Percentiles rank a stretch among this genome's conserved stretches.
phyloP scores from a whole-genome alignment of 2,113 vertebrate species.

The Peucedramus taeniatus region DNA sequence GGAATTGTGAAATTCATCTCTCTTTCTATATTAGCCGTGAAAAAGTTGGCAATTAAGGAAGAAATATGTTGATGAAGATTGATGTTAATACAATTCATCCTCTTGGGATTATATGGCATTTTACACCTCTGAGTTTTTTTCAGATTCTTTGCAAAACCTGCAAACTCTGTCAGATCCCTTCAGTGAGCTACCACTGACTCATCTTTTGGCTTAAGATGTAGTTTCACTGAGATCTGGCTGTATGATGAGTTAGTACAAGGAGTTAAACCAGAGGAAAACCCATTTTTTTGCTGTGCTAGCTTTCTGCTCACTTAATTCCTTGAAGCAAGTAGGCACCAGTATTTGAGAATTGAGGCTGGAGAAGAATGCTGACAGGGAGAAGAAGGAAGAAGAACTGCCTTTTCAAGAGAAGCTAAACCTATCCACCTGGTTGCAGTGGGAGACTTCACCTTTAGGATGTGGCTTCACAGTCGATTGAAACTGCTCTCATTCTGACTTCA shows the following conservation, averaged over 20 bases:
- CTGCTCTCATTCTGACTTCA: background rate
- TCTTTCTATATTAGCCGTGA: background rate
- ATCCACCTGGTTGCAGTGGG: background rate
- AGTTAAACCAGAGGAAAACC: background rate
- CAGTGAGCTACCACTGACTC: background rate
- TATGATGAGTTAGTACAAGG: background rate
- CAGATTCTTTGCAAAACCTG: conserved; percentile 6
- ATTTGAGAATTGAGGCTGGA: background rate
- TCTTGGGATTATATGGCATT: background rate
- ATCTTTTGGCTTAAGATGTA: conserved; percentile 5
- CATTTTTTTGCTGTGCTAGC: background rate
- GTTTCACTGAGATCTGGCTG: background rate
- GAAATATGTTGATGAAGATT: background rate
- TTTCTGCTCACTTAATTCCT: background rate
- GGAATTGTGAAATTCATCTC: background rate
- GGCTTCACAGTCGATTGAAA: background rate
- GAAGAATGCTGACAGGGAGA: background rate
- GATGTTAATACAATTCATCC: background rate
- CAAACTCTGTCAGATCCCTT: conserved; percentile 5
- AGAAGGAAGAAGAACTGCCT: background rate
- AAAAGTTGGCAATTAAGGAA: background rate
- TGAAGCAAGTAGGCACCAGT: background rate
- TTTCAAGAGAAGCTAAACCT: background rate
- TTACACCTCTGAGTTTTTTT: background rate
- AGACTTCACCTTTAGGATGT: background rate